These are phyloP conservation scores for Phyllotreta cruciferae DNA, from an alignment of 2,888 invertebrate species.

Conservation along the genomic window DNA sequence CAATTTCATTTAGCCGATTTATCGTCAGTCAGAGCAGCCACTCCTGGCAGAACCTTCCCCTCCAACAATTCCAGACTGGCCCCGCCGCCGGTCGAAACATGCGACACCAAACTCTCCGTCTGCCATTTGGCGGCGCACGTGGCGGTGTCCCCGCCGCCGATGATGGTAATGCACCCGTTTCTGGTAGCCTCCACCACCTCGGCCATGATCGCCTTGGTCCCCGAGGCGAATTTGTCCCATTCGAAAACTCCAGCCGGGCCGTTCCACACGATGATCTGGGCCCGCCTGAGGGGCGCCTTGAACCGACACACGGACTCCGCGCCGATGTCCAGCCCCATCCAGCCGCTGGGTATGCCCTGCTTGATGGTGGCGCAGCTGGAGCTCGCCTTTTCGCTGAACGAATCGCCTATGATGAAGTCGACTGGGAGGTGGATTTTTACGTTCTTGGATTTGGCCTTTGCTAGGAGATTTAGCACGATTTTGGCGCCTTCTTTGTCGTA, in stretches of 20 bases:
- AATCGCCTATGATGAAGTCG: slow-evolving; percentile 94
- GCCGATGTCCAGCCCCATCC: slow-evolving; percentile 95
- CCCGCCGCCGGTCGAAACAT: slow-evolving; percentile 93
- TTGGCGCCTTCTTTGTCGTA: slow-evolving; percentile 96
- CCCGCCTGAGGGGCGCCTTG: slow-evolving; percentile 80
- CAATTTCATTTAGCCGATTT: slow-evolving; percentile 49
- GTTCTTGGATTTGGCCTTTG: slow-evolving; percentile 90
- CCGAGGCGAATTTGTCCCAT: slow-evolving; percentile 89
- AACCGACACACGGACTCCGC: slow-evolving; percentile 84
- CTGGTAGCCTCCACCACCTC: slow-evolving; percentile 89
- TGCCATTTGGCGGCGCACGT: slow-evolving; percentile 96
- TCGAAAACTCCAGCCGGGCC: slow-evolving; percentile 99
- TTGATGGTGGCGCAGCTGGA: slow-evolving; percentile 78
- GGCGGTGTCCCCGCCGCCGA: slow-evolving; percentile 78
- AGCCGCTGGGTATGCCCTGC: slow-evolving; percentile 88
- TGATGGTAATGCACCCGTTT: slow-evolving; percentile 84
- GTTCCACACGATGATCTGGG: slow-evolving; percentile 66
- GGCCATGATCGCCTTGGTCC: slow-evolving; percentile 93
- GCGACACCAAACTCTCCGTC: slow-evolving; percentile 93
- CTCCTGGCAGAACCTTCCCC: slow-evolving; percentile 85
- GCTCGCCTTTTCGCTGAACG: slow-evolving; percentile 92
- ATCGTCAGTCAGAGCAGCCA: slow-evolving; percentile 77
- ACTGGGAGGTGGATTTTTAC: slow-evolving; percentile 93
- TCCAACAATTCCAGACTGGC: slow-evolving; percentile 92
- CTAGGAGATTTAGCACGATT: slow-evolving; percentile 87